Conservation (phyloP, 2,113 vertebrate genomes). For the Anhinga rufa region DNA sequence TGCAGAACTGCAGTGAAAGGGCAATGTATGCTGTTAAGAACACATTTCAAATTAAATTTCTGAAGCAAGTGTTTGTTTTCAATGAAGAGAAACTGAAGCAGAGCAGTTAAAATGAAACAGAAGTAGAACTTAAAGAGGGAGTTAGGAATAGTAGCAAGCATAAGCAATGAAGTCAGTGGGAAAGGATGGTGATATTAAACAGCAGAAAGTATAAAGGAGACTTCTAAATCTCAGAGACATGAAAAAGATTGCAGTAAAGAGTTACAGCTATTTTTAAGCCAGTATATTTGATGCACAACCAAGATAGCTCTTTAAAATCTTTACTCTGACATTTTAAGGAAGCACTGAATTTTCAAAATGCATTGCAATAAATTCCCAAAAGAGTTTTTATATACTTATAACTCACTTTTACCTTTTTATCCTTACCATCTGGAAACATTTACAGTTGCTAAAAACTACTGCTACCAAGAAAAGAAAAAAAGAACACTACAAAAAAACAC, state of each 20-base stretch:
- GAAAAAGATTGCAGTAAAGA: background rate
- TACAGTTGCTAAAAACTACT: background rate
- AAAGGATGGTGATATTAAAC: background rate
- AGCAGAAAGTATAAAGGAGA: background rate
- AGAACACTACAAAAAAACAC: too few relatives aligned
- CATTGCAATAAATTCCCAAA: background rate
- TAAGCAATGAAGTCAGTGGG: background rate
- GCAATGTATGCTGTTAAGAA: background rate
- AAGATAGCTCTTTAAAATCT: background rate
- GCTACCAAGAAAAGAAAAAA: background rate
- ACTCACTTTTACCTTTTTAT: constrained; percentile 14
- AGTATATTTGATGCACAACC: background rate
- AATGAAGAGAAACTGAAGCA: background rate
- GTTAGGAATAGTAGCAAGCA: background rate
- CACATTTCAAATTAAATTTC: background rate
- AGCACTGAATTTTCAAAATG: background rate
- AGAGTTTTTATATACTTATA: background rate
- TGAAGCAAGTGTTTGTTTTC: background rate
- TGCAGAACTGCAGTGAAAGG: background rate
- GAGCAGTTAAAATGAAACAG: background rate
- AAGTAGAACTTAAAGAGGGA: background rate
- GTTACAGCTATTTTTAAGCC: background rate
- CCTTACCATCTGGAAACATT: constrained; percentile 2
- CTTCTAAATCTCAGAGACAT: background rate
- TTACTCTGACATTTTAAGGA: background rate